Evolutionary conservation across 1,140 invertebrate species (phyloP), one percentile per base, ranked within the genome.

Genomic region (Drosophila orena): DNA sequence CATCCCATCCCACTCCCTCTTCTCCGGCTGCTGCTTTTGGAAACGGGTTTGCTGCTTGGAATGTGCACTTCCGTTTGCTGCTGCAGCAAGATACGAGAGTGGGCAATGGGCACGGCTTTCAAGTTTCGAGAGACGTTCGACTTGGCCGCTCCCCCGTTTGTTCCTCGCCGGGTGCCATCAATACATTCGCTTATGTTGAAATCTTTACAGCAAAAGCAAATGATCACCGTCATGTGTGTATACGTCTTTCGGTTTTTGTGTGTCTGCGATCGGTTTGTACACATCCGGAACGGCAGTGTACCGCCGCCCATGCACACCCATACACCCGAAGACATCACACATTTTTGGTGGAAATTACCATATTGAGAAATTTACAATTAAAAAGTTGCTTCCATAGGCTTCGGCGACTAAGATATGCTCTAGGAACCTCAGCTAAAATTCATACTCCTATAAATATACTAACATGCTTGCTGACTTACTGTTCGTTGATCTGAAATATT

Each of bases 1-100:
- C 59, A 37, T 43, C 35, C 64, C 57, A 44, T 43, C 35, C 64
- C 57, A 44, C 27, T 42, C 44, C 20, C 44, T 30, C 24, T 12
- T 49, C 64, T 50, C 34, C 30, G 64, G 73, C 35, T 71, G 68
- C 43, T 69, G 57, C 74, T 65, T 75, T 79, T 74, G 68, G 34
- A 90, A 90, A 90, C 81, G 80, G 71, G 86, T 90, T 88, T 91
- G 75, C 70, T 81, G 83, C 76, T 70, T 91, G 89, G 89, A 89
- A 91, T 91, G 89, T 91, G 89, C 89, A 91, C 89, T 91, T 91
- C 89, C 89, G 89, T 91, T 91, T 91, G 79, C 66, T 85, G 77
- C 72, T 62, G 72, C 52, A 71, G 66, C 72, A 46, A 85, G 71
- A 70, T 68, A 59, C 64, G 78, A 76, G 76, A 83, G 68, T 77